These are phyloP conservation scores for Ameiurus melas DNA, from an alignment of 2,113 vertebrate genomes.

Conservation along the genomic window DNA sequence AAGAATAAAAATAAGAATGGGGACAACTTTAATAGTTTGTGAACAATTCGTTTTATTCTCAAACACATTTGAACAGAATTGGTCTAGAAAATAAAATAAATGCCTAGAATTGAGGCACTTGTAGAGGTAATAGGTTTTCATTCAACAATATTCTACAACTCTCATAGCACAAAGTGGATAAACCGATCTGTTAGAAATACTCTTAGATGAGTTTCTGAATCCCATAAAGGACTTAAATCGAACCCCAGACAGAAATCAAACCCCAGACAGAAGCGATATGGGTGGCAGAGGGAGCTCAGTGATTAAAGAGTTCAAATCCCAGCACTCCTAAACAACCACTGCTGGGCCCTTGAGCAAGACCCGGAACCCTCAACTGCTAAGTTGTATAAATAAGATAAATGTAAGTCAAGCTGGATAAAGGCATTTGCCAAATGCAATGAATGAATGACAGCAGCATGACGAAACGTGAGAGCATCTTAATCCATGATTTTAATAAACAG, in stretches of 20 bases:
- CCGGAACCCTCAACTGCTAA: too few relatives aligned
- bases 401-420: too few relatives aligned
- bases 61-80: not conserved
- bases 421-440: too few relatives aligned
- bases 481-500: not conserved
- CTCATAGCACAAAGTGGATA: not conserved
- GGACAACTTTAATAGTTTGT: not conserved
- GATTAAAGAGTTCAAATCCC: too few relatives aligned
- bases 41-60: conserved; percentile 8
- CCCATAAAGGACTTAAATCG: not conserved
- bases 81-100: not conserved
- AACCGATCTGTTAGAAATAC: conserved; percentile 1
- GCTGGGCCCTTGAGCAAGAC: too few relatives aligned
- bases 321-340: too few relatives aligned
- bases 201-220: not conserved
- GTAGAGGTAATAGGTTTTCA: conserved; percentile 14
- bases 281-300: too few relatives aligned
- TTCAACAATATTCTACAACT: not conserved
- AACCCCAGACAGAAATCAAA: not conserved
- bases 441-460: not conserved
- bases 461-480: not conserved
- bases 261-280: not conserved
- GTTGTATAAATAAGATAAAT: too few relatives aligned
- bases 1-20: not conserved
- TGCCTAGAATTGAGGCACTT: conserved; percentile 15